A percentile compares a stretch with the other conserved stretches of the same genome.
These are phyloP conservation scores for Orthosia gracilis DNA, from an alignment of 2,888 invertebrate genomes.

Conservation along the genomic window DNA sequence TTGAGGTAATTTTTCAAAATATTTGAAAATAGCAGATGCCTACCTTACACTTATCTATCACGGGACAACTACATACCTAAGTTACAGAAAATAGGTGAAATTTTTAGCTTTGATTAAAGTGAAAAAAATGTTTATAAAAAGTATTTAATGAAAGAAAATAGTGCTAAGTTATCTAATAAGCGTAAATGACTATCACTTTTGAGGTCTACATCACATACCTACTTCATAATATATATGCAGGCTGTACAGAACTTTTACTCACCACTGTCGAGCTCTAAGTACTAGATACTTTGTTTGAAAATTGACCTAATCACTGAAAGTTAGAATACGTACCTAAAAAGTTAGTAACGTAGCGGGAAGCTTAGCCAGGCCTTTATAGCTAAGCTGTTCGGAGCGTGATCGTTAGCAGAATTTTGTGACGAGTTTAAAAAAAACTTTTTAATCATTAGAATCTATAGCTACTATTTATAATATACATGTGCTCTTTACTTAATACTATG, in stretches of 20 bases:
- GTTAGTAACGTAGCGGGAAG: constrained; percentile 72
- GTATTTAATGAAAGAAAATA: constrained; percentile 46
- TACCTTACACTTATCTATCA: constrained; percentile 49
- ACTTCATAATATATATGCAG: constrained; percentile 42
- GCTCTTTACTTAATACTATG: constrained; percentile 49
- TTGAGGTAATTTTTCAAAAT: constrained; percentile 1
- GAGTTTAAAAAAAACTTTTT: constrained; percentile 34
- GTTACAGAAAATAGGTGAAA: constrained; percentile 43
- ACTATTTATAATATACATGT: constrained; percentile 50
- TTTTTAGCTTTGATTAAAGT: constrained; percentile 39
- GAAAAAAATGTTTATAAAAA: constrained; percentile 16
- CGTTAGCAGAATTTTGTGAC: constrained; percentile 68
- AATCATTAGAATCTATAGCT: constrained; percentile 56
- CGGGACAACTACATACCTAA: constrained; percentile 57
- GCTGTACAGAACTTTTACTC: constrained; percentile 56
- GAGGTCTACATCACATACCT: constrained; percentile 52
- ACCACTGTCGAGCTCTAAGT: constrained; percentile 48
- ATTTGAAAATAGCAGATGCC: constrained; percentile 24
- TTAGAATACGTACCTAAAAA: constrained; percentile 59
- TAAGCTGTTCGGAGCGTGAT: constrained; percentile 78
- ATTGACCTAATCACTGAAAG: constrained; percentile 46
- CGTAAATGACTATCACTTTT: constrained; percentile 53
- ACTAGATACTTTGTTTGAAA: constrained; percentile 8
- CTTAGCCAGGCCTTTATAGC: constrained; percentile 74
- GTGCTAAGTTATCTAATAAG: constrained; percentile 62